Evolutionary conservation across 2,113 vertebrate genomes (phyloP).

Genomic region (Otus sunia): DNA sequence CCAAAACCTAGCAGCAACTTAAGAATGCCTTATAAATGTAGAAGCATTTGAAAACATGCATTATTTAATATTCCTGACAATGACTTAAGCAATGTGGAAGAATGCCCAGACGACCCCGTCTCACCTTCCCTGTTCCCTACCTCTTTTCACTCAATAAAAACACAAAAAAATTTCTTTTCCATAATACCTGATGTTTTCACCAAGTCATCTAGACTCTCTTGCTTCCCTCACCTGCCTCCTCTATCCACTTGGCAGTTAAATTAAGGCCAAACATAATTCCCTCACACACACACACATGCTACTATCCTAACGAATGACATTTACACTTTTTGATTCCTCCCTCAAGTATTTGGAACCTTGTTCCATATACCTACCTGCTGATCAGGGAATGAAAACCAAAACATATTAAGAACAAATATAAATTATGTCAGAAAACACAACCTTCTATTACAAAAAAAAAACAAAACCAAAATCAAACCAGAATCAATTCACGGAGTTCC

Average conservation of each 20-base stretch:
- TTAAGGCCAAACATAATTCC: background rate
- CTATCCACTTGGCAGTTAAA: background rate
- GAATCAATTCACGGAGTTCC: background rate
- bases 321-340: background rate
- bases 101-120: background rate
- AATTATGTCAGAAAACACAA: background rate
- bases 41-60: background rate
- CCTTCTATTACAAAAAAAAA: background rate
- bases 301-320: background rate
- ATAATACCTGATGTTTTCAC: background rate
- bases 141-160: background rate
- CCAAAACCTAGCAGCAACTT: background rate
- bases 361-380: background rate
- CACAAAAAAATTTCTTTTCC: background rate
- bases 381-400: background rate
- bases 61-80: background rate
- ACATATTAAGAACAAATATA: background rate
- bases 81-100: background rate
- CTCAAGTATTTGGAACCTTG: background rate
- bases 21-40: background rate
- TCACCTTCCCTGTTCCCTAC: background rate
- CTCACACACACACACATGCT: background rate
- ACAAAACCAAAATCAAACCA: background rate
- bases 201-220: background rate
- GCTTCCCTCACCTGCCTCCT: background rate